Conservation (phyloP, 1,140 invertebrate genomes). For the Bombus turneri region DNA sequence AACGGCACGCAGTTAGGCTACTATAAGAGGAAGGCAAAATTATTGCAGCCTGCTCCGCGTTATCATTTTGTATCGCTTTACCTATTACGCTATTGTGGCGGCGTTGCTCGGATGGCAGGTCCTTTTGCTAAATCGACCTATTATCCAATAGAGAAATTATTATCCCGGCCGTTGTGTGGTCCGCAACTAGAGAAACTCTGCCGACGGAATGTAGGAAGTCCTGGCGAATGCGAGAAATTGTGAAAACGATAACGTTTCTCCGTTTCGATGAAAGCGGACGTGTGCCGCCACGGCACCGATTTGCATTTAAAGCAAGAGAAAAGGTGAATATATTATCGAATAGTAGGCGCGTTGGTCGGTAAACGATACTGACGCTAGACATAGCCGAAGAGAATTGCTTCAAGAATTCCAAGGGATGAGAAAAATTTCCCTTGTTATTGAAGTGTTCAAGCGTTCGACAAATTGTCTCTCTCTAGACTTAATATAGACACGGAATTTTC, state of each 20-base stretch:
- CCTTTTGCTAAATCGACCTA: slow-evolving; percentile 54
- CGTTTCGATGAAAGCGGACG: neutral
- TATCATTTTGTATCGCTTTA: slow-evolving; percentile 65
- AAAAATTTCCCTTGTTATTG: no score
- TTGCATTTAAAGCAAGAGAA: neutral
- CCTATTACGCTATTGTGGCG: slow-evolving; percentile 56
- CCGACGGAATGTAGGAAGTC: slow-evolving; percentile 16
- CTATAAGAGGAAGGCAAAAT: slow-evolving; percentile 53
- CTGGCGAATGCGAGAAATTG: slow-evolving; percentile 6
- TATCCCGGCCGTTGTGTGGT: slow-evolving; percentile 29
- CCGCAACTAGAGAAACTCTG: slow-evolving; percentile 21
- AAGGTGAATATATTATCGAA: neutral
- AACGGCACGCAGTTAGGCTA: slow-evolving; percentile 40
- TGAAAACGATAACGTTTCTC: slow-evolving; percentile 5
- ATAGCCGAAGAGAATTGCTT: no score
- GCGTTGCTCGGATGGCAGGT: slow-evolving; percentile 25
- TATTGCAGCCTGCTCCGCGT: slow-evolving; percentile 55
- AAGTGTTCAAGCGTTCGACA: neutral
- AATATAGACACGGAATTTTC: neutral
- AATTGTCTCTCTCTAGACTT: neutral
- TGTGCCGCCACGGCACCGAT: neutral
- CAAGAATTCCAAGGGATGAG: neutral
- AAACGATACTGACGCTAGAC: neutral
- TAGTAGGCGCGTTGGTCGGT: neutral
- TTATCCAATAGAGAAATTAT: slow-evolving; percentile 62